Evolutionary conservation across 2,888 invertebrate genomes (phyloP), one percentile per base, ranked within the genome.

Genomic region (Drosophila rubida): DNA sequence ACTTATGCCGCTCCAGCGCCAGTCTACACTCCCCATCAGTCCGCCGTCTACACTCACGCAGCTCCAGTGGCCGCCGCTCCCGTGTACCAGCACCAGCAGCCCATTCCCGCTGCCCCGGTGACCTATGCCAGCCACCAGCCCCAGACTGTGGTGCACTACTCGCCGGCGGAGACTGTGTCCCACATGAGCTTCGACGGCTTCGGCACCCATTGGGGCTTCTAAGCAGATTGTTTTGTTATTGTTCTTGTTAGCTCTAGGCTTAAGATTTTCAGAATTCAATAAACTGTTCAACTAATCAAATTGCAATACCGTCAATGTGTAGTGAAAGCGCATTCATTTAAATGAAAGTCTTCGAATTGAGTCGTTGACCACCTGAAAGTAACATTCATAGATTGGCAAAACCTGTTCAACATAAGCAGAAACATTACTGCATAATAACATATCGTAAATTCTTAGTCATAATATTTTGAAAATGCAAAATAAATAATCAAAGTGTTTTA

Each of bases 141-240:
- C 8, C 55, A 35, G 23, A 51, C 62, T 7, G 78, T 90, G 48
- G 85, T 94, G 75, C 81, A 91, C 85, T 82, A 93, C 89, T 73
- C 92, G 27, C 94, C 95, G 39, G 94, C 94, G 35, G 93, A 94
- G 75, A 93, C 93, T 62, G 94, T 94, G 39, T 94, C 95, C 64
- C 95, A 95, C 90, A 93, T 94, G 69, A 92, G 93, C 78, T 95
- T 95, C 93, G 93, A 93, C 76, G 95, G 95, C 66, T 93, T 94
- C 61, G 94, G 94, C 76, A 93, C 94, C 74, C 93, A 93, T 76
- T 95, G 95, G 92, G 94, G 93, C 80, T 95, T 94, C 93, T 95
- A 94, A 46, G 9, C 11, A 3, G 41, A 11, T 41, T 0, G 1
- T 2, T 8, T 13, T 1, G 5, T 5, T 7, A 11, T 5, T 7